Conservation (phyloP, 2,113 vertebrate genomes). For the Gallinago paraguaiae region DNA sequence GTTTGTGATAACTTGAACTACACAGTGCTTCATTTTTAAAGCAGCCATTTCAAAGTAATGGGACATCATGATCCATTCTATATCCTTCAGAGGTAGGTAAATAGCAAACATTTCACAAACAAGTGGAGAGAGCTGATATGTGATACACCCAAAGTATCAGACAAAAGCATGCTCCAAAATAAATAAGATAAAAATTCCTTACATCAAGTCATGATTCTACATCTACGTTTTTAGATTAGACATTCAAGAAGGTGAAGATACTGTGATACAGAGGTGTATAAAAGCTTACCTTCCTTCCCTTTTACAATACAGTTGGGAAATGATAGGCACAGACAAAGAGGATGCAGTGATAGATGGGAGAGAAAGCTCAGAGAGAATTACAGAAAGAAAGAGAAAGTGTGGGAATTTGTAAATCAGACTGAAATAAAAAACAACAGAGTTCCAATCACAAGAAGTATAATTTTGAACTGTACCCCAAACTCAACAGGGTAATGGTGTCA, state of each 20-base stretch:
- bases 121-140: neutral
- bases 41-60: neutral
- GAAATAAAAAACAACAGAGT: neutral
- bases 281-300: neutral
- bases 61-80: neutral
- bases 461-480: neutral
- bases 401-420: neutral
- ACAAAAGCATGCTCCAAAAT: neutral
- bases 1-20: neutral
- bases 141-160: neutral
- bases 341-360: neutral
- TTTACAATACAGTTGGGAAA: neutral
- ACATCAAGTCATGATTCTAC: neutral
- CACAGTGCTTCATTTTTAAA: neutral
- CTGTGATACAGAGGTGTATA: neutral
- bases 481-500: neutral
- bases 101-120: neutral
- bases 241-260: neutral
- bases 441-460: neutral
- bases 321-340: neutral
- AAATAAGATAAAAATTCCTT: neutral
- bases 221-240: neutral
- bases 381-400: neutral
- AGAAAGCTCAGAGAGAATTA: neutral
- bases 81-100: neutral